A percentile compares a stretch with the other conserved stretches of the same genome.
These are phyloP conservation scores for Ophiothrix spiculata DNA, from an alignment of 35 echinoderm and acorn worm species.

Conservation along the genomic window DNA sequence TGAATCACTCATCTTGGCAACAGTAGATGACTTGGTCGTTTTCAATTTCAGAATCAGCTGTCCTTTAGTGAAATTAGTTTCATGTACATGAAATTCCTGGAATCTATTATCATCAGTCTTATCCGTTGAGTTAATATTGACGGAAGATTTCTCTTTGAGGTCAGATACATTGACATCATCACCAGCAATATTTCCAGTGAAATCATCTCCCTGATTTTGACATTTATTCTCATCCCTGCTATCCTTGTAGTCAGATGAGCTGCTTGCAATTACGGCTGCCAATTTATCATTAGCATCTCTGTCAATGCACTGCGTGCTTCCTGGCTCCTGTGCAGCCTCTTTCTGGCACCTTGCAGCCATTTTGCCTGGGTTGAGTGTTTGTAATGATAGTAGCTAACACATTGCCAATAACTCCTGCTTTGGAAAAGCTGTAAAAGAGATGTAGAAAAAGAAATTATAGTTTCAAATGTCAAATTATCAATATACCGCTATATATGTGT, in stretches of 20 bases:
- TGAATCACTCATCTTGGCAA: background rate
- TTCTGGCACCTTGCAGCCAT: background rate
- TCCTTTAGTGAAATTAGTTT: constrained; percentile 57
- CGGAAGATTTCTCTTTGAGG: background rate
- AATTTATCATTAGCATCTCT: background rate
- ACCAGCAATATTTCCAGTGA: background rate
- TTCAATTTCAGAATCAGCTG: constrained; percentile 52
- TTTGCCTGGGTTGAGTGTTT: background rate
- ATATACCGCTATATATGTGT: background rate
- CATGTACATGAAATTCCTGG: constrained; percentile 48
- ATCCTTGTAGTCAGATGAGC: background rate
- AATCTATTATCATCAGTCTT: constrained; percentile 3
- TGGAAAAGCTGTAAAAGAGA: background rate
- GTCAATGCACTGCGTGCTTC: background rate
- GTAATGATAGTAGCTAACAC: too few species aligned
- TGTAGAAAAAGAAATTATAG: background rate
- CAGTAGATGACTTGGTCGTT: background rate
- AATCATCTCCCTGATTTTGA: background rate
- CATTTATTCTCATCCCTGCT: background rate
- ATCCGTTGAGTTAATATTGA: background rate
- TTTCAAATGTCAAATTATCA: background rate
- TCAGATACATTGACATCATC: background rate
- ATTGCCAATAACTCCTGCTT: background rate
- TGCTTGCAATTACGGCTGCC: background rate
- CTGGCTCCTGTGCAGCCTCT: background rate